Base-by-base conservation (phyloP, 2,888 invertebrate species). In the Asteroscopus sphinx region DNA sequence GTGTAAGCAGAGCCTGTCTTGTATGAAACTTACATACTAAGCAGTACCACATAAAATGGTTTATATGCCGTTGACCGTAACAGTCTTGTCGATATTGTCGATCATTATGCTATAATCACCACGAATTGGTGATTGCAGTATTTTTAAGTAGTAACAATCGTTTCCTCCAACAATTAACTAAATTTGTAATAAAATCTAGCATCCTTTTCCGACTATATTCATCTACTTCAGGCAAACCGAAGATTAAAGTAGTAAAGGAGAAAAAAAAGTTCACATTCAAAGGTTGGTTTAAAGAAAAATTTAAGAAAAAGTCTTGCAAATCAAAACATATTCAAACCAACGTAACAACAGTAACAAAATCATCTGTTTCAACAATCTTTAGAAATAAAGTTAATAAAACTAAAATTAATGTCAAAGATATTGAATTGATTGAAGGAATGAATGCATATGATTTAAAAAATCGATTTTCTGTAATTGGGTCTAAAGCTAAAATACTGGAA, bases 401-500 rank as follows among this genome's bases (percentile, higher is more conserved):
- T 4, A 76, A 79, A 61, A 44, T 79, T 46, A 66, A 69, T 51
- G 44, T 69, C 0, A 72, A 73, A 60, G 76, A 80, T 56, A 65
- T 82, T 45, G 69, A 80, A 55, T 33, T 80, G 30, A 62, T 82
- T 3, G 67, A 79, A n/a, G 79, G 76, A 3, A 35, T 71, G 17
- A 52, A 62, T 26, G 56, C 56, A 26, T 36, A 42, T 1, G 72
- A 80, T 39, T 57, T 84, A 26, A 76, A 64, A 54, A 76, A 69
- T 16, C 72, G 68, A 15, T 80, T 65, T 64, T 68, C 72, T 16
- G 16, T 86, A 3, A 68, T 62, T 35, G 56, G 71, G 12, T 73
- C 80, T 13, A 77, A 81, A 56, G 71, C 62, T 2, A 71, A 64
- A 41, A 17, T 81, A 47, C 74, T 87, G 11, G 71, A 80, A 40